Percentiles rank a stretch among this genome's conserved stretches.
phyloP scores from a whole-genome alignment of 2,797 vertebrate genomes.

The Manis javanica region DNA sequence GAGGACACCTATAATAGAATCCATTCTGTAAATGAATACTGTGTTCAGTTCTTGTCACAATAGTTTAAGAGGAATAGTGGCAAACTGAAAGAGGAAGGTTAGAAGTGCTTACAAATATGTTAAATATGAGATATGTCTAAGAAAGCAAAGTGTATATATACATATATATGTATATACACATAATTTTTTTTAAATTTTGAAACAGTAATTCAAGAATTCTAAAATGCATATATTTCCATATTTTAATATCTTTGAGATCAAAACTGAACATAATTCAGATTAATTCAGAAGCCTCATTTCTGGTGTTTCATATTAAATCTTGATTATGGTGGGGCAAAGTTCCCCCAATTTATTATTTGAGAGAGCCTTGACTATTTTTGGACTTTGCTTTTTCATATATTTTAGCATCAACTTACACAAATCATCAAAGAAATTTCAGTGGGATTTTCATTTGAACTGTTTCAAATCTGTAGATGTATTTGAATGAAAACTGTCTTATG shows the following conservation, averaged over 20 bases:
- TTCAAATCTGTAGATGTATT: constrained; percentile 16
- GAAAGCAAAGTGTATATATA: not conserved
- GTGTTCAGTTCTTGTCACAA: too few species aligned
- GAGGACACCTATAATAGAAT: not conserved
- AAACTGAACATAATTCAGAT: not conserved
- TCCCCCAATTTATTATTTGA: not conserved
- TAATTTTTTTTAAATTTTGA: not conserved
- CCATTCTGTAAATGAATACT: not conserved
- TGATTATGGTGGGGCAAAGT: not conserved
- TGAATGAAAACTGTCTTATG: not conserved
- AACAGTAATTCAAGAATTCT: not conserved
- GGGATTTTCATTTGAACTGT: not conserved
- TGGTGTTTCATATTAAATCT: not conserved
- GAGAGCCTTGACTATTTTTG: not conserved
- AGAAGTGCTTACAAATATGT: not conserved
- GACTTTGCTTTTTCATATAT: not conserved
- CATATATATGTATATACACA: not conserved
- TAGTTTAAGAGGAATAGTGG: too few species aligned
- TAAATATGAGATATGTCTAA: not conserved
- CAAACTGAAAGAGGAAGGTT: not conserved
- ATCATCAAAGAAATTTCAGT: not conserved
- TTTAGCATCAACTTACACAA: not conserved
- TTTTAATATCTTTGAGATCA: not conserved
- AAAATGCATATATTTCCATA: not conserved
- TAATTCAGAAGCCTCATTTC: not conserved